Percentiles rank a stretch among this genome's conserved stretches.
Evolutionary conservation across 2,113 vertebrate species (phyloP).

Genomic region (Fregetta grallaria): DNA sequence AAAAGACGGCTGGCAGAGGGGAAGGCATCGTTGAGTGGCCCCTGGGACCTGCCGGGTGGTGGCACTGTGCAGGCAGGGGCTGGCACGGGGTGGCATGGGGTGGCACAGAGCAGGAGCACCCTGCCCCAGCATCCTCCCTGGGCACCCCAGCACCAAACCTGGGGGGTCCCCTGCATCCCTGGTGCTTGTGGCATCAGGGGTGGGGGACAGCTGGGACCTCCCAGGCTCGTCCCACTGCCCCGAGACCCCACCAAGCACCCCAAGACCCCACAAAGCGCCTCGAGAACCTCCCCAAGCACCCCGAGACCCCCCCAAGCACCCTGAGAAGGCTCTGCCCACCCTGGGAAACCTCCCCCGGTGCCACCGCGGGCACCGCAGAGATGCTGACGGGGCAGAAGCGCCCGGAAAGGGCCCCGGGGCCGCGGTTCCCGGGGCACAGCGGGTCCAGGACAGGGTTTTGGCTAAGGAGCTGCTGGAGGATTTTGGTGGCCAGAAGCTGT

Average conservation of each 20-base stretch:
- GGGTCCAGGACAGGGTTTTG: neutral
- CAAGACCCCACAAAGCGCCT: no score
- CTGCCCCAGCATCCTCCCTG: neutral
- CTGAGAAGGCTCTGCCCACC: neutral
- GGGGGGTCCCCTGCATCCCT: fast-evolving
- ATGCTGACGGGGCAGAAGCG: slow-evolving; percentile 35
- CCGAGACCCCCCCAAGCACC: neutral
- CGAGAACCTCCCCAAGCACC: neutral
- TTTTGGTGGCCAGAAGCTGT: neutral
- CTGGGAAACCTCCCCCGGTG: fast-evolving
- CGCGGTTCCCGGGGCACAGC: neutral
- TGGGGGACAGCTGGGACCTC: neutral
- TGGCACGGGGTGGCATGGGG: no score
- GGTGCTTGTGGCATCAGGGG: fast-evolving
- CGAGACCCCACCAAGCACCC: no score
- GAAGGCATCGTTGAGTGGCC: neutral
- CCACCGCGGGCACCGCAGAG: neutral
- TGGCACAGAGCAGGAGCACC: neutral
- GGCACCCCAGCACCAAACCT: neutral
- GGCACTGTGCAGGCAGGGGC: fast-evolving
- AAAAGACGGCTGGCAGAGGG: neutral
- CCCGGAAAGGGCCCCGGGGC: neutral
- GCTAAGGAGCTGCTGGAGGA: neutral
- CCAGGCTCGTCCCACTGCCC: neutral
- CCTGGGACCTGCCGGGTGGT: neutral